These are phyloP conservation scores for Papilio xuthus DNA, from an alignment of 1,140 invertebrate genomes.

Conservation along the genomic window DNA sequence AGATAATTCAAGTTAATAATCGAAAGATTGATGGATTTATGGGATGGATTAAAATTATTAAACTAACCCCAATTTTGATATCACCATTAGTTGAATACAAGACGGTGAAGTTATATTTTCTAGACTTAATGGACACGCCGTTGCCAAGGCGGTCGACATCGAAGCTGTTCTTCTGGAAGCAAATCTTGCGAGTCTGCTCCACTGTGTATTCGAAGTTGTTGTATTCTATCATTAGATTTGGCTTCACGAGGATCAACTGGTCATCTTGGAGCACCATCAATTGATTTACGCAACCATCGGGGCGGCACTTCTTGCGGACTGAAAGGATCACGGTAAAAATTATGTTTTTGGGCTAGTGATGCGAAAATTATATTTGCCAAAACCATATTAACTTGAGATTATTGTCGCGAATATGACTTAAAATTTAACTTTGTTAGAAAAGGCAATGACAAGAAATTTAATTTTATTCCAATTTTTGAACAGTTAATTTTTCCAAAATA, in stretches of 20 bases:
- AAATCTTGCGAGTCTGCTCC: conserved; percentile 86
- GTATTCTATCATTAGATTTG: conserved; percentile 85
- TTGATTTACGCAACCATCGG: conserved; percentile 81
- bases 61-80: conserved; percentile 86
- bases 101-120: conserved; percentile 87
- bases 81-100: conserved; percentile 86
- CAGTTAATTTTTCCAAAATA: background rate
- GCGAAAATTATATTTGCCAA: too few relatives aligned
- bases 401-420: too few relatives aligned
- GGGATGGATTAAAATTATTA: conserved; percentile 5
- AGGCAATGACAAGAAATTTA: too few relatives aligned
- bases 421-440: too few relatives aligned
- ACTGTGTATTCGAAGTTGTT: conserved; percentile 84
- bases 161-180: conserved; percentile 84
- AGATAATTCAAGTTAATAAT: background rate
- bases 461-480: too few relatives aligned
- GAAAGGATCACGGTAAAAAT: conserved; percentile 40
- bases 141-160: conserved; percentile 86
- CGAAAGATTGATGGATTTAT: background rate
- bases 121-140: conserved; percentile 85
- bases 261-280: conserved; percentile 83
- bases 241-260: conserved; percentile 83
- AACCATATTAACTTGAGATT: too few relatives aligned
- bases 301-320: conserved; percentile 86
- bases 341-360: too few relatives aligned